Percentiles rank a stretch among this genome's conserved stretches.
Evolutionary conservation across 2,113 vertebrate genomes (phyloP).

Genomic region (Ranitomeya variabilis): DNA sequence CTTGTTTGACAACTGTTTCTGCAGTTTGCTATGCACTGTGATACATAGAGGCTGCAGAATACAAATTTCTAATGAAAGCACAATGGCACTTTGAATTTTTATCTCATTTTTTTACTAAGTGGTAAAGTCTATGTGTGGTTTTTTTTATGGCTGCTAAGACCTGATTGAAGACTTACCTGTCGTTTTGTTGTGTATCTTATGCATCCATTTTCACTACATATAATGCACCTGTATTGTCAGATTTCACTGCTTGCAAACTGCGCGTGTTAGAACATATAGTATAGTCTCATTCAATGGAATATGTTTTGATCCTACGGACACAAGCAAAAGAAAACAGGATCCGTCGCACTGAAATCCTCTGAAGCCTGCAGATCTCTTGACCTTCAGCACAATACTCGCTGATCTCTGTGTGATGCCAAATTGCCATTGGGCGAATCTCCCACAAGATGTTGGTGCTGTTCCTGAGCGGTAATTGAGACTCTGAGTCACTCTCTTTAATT

Average conservation of each 20-base stretch:
- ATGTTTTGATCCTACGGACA: background rate
- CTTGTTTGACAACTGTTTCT: no score
- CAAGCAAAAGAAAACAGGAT: constrained; percentile 16
- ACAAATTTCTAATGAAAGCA: no score
- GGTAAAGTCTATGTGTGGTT: no score
- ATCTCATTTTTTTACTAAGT: no score
- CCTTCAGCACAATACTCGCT: constrained; percentile 39
- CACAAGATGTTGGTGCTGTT: constrained; percentile 41
- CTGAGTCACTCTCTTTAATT: constrained; percentile 53
- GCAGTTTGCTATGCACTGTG: no score
- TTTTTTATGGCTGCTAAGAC: no score
- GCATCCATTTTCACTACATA: background rate
- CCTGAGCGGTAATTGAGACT: constrained; percentile 54
- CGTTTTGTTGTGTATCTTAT: background rate
- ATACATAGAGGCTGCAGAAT: no score
- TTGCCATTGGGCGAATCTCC: constrained; percentile 50
- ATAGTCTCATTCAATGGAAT: background rate
- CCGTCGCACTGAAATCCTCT: constrained; percentile 15
- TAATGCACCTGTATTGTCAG: background rate
- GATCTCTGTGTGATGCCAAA: constrained; percentile 49
- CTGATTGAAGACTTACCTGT: no score
- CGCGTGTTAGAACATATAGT: background rate
- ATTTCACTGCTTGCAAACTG: background rate
- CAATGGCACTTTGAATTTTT: no score
- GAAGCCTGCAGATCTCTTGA: constrained; percentile 32